Percentiles rank a stretch among this genome's conserved stretches.
Conservation (phyloP, 2,797 vertebrate genomes). For the Gambusia yucatana region DNA sequence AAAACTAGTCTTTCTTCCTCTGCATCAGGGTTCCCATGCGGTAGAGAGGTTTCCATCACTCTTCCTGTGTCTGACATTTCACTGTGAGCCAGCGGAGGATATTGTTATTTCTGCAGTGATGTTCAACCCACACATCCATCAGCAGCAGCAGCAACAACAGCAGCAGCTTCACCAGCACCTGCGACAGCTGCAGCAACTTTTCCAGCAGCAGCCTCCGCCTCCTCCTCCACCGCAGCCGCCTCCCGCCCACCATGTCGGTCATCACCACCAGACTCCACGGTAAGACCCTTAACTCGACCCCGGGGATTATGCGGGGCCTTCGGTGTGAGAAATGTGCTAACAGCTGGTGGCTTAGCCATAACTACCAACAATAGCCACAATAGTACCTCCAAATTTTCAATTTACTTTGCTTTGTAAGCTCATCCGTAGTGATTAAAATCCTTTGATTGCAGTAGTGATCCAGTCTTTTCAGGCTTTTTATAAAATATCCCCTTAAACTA, state of each 20-base stretch:
- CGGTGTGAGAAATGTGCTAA: background rate
- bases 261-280: constrained; percentile 84
- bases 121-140: constrained; percentile 87
- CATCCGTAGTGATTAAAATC: too few species aligned
- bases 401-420: background rate
- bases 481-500: background rate
- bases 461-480: background rate
- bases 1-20: background rate
- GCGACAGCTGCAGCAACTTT: constrained; percentile 84
- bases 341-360: background rate
- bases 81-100: constrained; percentile 11
- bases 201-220: constrained; percentile 82
- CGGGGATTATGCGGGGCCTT: constrained; percentile 56
- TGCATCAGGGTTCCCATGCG: background rate
- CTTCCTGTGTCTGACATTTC: constrained; percentile 25
- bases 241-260: constrained; percentile 81
- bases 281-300: constrained; percentile 75
- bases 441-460: too few species aligned
- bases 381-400: background rate
- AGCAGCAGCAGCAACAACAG: constrained; percentile 85
- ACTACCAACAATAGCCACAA: background rate
- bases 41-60: background rate
- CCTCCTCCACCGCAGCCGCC: constrained; percentile 81
- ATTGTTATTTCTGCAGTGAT: constrained; percentile 55
- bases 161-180: constrained; percentile 87